A percentile compares a stretch with the other conserved stretches of the same genome.
These are phyloP conservation scores for Suricata suricatta DNA, from an alignment of 2,113 vertebrate genomes.

Conservation along the genomic window DNA sequence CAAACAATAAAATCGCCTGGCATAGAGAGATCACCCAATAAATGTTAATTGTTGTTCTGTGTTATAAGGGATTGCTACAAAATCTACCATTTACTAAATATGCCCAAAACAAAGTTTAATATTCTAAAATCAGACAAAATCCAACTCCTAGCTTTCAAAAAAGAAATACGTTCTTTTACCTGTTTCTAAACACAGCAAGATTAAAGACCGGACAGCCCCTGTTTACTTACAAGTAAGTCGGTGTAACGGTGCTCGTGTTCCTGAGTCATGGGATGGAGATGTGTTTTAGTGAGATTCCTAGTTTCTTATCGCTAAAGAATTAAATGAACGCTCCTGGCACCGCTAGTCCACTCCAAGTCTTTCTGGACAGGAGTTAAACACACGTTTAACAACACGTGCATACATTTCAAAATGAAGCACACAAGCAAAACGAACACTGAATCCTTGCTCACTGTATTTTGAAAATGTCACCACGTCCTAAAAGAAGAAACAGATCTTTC, in stretches of 20 bases:
- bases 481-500: neutral
- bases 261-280: neutral
- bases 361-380: neutral
- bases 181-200: neutral
- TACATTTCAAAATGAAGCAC: conserved; percentile 1
- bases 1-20: neutral
- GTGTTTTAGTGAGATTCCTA: neutral
- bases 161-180: neutral
- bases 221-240: neutral
- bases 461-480: neutral
- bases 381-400: neutral
- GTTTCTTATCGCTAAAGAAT: neutral
- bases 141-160: neutral
- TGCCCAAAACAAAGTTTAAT: neutral
- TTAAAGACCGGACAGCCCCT: neutral
- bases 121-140: neutral
- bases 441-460: neutral
- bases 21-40: neutral
- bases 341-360: neutral
- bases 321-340: neutral
- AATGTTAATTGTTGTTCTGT: neutral
- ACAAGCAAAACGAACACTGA: neutral
- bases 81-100: neutral
- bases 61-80: neutral
- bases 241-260: neutral